These are phyloP conservation scores for Panonychus citri DNA, from an alignment of 1,140 invertebrate species.

Conservation along the genomic window DNA sequence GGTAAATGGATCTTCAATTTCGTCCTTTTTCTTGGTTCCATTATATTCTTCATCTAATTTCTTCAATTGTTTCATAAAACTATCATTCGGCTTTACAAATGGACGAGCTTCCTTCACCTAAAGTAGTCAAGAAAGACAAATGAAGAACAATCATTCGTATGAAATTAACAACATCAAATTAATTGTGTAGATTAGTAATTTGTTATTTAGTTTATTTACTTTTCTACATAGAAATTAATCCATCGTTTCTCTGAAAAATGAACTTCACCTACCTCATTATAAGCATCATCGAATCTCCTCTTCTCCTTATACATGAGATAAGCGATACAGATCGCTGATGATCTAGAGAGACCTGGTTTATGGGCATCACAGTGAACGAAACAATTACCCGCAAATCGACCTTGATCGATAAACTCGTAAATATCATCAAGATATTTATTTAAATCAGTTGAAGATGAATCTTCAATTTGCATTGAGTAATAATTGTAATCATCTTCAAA, in stretches of 20 bases:
- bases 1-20: conserved; percentile 11
- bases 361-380: conserved; percentile 61
- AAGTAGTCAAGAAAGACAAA: not conserved
- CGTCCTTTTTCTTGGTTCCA: conserved; percentile 4
- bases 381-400: conserved; percentile 31
- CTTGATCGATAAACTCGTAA: conserved; percentile 21
- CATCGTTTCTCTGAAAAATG: not conserved
- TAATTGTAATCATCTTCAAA: conserved; percentile 22
- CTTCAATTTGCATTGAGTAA: conserved; percentile 20
- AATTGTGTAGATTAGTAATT: not conserved
- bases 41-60: conserved; percentile 17
- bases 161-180: not conserved
- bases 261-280: conserved; percentile 18
- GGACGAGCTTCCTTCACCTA: conserved; percentile 38
- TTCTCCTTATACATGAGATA: conserved; percentile 48
- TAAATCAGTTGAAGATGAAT: conserved; percentile 17
- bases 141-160: not conserved
- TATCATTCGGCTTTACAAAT: conserved; percentile 48
- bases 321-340: conserved; percentile 52
- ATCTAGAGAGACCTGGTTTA: conserved; percentile 50
- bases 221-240: not conserved
- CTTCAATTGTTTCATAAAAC: conserved; percentile 44
- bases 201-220: not conserved
- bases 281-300: conserved; percentile 41
- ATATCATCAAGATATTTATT: conserved; percentile 18